Evolutionary conservation across 2,888 invertebrate species (phyloP).

Genomic region (Tetheella fluctuosa): DNA sequence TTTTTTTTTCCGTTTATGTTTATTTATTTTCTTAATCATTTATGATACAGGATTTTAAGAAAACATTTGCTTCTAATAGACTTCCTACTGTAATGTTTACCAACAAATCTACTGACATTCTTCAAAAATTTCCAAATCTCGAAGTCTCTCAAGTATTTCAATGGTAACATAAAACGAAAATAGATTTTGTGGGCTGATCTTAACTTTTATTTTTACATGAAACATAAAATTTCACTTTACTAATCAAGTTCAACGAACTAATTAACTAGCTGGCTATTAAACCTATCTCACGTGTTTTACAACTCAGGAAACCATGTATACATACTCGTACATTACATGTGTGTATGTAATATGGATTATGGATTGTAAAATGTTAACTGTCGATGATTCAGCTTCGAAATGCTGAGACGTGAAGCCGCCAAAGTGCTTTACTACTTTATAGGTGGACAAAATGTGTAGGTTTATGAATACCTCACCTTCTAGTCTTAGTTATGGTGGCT

Average conservation of each 20-base stretch:
- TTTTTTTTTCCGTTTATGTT: background rate
- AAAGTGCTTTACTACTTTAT: conserved; percentile 39
- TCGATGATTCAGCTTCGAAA: conserved; percentile 52
- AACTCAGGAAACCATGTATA: conserved; percentile 44
- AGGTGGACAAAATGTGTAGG: conserved; percentile 31
- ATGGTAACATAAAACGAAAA: conserved; percentile 1
- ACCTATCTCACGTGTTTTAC: conserved; percentile 42
- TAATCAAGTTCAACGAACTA: conserved; percentile 49
- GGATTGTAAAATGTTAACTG: conserved; percentile 48
- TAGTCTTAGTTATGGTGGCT: background rate
- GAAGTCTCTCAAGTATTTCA: background rate
- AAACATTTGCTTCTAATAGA: too few relatives aligned
- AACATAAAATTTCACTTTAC: conserved; percentile 27
- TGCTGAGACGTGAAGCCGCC: conserved; percentile 53
- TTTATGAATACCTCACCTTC: background rate
- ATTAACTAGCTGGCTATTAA: conserved; percentile 38
- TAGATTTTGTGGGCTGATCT: background rate
- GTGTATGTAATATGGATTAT: conserved; percentile 26
- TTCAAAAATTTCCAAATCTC: background rate
- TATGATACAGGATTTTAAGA: too few relatives aligned
- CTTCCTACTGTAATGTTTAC: too few relatives aligned
- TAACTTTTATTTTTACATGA: conserved; percentile 13
- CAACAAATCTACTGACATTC: too few relatives aligned
- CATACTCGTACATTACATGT: conserved; percentile 19
- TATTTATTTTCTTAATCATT: background rate